phyloP scores from a whole-genome alignment of 2,888 invertebrate species.

The Glyphotaelius pellucidus region DNA sequence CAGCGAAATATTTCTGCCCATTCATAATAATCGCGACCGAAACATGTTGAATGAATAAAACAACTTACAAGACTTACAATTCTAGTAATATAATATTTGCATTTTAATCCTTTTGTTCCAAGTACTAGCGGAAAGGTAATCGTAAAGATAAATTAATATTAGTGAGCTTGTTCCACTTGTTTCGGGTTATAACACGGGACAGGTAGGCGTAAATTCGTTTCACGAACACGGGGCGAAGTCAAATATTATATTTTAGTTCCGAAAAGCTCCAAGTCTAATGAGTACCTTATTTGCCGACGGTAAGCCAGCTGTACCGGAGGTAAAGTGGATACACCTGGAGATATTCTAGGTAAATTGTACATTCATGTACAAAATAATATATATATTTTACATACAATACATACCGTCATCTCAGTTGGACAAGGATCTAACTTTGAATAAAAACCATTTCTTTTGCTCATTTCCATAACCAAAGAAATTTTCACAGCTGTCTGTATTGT shows the following conservation, averaged over 20 bases:
- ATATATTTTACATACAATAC: too few species aligned
- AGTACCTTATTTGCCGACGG: slow-evolving; percentile 19
- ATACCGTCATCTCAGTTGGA: too few species aligned
- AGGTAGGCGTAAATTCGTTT: slow-evolving; percentile 9
- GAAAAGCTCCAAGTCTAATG: slow-evolving; percentile 34
- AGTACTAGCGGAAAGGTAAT: neutral
- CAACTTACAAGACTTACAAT: neutral
- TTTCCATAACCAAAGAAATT: too few species aligned
- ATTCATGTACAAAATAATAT: neutral
- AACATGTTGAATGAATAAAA: neutral
- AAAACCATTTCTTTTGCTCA: too few species aligned
- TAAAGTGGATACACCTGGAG: neutral
- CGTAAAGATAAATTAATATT: neutral
- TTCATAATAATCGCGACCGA: neutral
- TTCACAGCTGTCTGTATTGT: too few species aligned
- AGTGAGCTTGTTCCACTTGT: neutral
- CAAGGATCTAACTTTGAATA: too few species aligned
- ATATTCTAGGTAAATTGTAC: neutral
- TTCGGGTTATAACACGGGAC: neutral
- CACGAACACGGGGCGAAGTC: slow-evolving; percentile 24
- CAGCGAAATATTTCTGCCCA: neutral
- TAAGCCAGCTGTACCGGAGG: neutral
- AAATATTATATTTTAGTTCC: slow-evolving; percentile 40
- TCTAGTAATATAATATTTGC: neutral
- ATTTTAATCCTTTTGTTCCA: neutral